Base-by-base conservation (phyloP, 2,888 invertebrate genomes). In the Dioctria linearis region DNA sequence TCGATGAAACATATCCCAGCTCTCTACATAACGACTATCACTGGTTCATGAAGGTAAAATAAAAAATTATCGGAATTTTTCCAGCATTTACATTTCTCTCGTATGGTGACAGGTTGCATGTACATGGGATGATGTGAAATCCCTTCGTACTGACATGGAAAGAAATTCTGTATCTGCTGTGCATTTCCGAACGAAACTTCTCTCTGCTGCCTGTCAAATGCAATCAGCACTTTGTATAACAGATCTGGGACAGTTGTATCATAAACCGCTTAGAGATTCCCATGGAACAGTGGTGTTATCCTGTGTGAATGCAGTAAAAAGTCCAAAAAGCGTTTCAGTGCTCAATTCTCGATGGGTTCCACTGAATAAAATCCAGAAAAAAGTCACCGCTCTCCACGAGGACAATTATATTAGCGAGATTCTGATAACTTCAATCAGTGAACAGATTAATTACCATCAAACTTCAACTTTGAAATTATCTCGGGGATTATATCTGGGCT, bases 101-200 rank as follows among this genome's bases (percentile, higher is more conserved):
- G 1, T 25, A 25, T 25, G 25, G 25, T 61, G 46, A 2, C 86
- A 95, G 94, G 94, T 98, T 54, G 95, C 98, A 0, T 97, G 98
- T 87, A 95, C 96, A 0, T 99, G 99, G 99, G 97, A 98, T 85
- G 98, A 98, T 87, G 96, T 97, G 5, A 98, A 97, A 86, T 92
- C 94, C 3, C 90, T 98, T 2, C 92, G 95, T n/a, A 93, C 95
- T 40, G 98, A 98, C 86, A 96, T 98, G 96, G 98, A 98, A 87
- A 96, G 97, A 86, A 95, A 96, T 87, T 93, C 95, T 2, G 96
- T 95, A 11, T 96, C 97, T 0, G 96, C 97, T 2, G 94, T 95
- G 57, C 97, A 97, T 88, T 97, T 98, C 88, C 92, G 98, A 81
- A 94, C 95, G 84, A 98, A 98, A 89, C 91, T 99, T 3, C 91